Evolutionary conservation across 2,888 invertebrate species (phyloP).

Genomic region (Linnaemya vulpina): DNA sequence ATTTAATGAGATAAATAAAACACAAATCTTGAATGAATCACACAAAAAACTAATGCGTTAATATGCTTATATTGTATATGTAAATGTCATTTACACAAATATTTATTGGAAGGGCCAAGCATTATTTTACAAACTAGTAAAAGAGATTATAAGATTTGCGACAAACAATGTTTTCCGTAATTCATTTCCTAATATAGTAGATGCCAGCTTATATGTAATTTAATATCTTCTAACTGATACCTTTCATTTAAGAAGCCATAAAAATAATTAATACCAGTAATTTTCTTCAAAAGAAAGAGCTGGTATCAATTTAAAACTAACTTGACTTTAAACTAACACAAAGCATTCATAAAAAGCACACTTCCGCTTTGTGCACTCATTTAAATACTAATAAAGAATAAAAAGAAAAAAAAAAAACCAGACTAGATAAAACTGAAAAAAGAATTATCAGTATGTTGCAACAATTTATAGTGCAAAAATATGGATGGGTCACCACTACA

Average conservation of each 20-base stretch:
- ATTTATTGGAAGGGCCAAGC: neutral
- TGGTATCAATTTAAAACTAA: conserved; percentile 16
- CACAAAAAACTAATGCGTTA: neutral
- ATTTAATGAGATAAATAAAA: neutral
- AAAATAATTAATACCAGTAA: conserved; percentile 9
- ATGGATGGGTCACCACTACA: conserved; percentile 42
- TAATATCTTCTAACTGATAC: neutral
- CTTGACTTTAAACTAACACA: conserved; percentile 33
- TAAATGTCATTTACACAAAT: neutral
- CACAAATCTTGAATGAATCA: neutral
- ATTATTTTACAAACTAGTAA: conserved; percentile 7
- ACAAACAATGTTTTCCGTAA: neutral
- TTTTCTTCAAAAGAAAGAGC: conserved; percentile 24
- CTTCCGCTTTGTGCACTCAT: conserved; percentile 59
- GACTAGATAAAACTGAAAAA: conserved; percentile 37
- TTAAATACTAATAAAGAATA: conserved; percentile 44
- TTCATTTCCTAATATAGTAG: neutral
- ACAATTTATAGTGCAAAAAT: conserved; percentile 31
- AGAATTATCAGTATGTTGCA: conserved; percentile 42
- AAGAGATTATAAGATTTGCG: neutral
- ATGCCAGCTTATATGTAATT: neutral
- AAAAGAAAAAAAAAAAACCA: neutral
- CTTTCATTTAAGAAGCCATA: conserved; percentile 48
- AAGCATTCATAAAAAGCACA: conserved; percentile 29
- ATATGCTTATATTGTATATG: neutral